Evolutionary conservation across 1,140 invertebrate species (phyloP).

Genomic region (Plutomurus gul): DNA sequence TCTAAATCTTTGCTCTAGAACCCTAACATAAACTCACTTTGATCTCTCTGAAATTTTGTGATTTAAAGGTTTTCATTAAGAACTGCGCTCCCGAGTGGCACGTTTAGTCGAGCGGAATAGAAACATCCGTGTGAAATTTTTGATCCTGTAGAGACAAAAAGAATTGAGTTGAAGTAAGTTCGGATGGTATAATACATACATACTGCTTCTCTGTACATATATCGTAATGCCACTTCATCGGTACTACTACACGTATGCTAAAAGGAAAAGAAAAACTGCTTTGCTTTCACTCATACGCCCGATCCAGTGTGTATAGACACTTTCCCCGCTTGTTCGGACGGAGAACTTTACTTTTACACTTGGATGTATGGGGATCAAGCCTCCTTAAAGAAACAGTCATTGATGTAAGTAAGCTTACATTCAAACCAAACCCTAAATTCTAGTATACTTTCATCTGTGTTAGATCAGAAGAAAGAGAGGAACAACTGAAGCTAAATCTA

Average conservation of each 20-base stretch:
- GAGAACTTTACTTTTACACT: background rate
- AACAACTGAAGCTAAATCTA: background rate
- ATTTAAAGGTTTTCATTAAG: conserved; percentile 47
- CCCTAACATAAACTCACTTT: conserved; percentile 31
- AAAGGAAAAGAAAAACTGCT: background rate
- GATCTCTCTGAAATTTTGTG: conserved; percentile 32
- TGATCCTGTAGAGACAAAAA: conserved; percentile 17
- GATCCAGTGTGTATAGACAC: background rate
- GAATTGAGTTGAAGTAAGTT: background rate
- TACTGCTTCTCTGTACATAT: too few species aligned
- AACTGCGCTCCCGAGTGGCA: conserved; percentile 7
- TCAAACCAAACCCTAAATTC: background rate
- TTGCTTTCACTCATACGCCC: background rate
- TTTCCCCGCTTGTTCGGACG: background rate
- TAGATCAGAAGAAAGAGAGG: background rate
- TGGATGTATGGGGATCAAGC: conserved; percentile 2
- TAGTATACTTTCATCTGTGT: background rate
- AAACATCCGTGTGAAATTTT: conserved; percentile 41
- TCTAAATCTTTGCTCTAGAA: background rate
- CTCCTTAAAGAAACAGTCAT: background rate
- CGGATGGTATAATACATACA: too few species aligned
- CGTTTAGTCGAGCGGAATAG: conserved; percentile 36
- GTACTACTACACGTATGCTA: too few species aligned
- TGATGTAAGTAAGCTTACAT: background rate
- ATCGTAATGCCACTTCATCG: too few species aligned